phyloP scores from a whole-genome alignment of 2,888 invertebrate species.

The Hypomecis atomaria region DNA sequence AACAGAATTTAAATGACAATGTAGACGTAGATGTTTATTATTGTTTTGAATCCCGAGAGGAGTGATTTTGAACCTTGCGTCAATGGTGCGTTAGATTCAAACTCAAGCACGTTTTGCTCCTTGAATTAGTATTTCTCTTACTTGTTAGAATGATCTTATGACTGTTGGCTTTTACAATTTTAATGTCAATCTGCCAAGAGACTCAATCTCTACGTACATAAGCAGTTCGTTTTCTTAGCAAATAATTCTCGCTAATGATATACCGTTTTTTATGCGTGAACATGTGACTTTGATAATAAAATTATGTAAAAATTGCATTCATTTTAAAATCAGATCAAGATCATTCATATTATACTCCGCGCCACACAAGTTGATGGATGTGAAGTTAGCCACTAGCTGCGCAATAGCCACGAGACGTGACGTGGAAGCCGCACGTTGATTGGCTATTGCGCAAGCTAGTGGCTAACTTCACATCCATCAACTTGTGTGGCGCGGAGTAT shows the following conservation, averaged over 20 bases:
- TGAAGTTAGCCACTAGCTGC: too few species aligned
- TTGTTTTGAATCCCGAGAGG: background rate
- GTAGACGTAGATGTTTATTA: slow-evolving; percentile 18
- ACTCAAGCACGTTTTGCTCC: background rate
- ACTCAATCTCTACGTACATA: background rate
- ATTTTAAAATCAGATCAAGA: slow-evolving; percentile 1
- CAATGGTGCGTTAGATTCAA: background rate
- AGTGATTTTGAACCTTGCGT: background rate
- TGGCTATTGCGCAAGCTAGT: too few species aligned
- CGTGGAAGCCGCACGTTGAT: too few species aligned
- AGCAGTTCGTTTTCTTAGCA: background rate
- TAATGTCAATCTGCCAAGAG: too few species aligned
- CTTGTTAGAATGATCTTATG: too few species aligned
- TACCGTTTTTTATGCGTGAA: slow-evolving; percentile 6
- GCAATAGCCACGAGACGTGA: too few species aligned
- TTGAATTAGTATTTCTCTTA: too few species aligned
- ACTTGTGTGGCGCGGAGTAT: too few species aligned
- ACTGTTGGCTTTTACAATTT: too few species aligned
- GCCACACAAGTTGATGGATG: too few species aligned
- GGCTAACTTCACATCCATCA: too few species aligned
- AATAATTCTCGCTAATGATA: background rate
- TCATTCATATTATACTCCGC: slow-evolving; percentile 19
- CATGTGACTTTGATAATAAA: slow-evolving; percentile 3
- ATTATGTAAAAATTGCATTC: slow-evolving; percentile 3
- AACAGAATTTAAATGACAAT: slow-evolving; percentile 38